These are phyloP conservation scores for Eulemur coronatus DNA, from an alignment of 2,797 vertebrate species.

Conservation along the genomic window DNA sequence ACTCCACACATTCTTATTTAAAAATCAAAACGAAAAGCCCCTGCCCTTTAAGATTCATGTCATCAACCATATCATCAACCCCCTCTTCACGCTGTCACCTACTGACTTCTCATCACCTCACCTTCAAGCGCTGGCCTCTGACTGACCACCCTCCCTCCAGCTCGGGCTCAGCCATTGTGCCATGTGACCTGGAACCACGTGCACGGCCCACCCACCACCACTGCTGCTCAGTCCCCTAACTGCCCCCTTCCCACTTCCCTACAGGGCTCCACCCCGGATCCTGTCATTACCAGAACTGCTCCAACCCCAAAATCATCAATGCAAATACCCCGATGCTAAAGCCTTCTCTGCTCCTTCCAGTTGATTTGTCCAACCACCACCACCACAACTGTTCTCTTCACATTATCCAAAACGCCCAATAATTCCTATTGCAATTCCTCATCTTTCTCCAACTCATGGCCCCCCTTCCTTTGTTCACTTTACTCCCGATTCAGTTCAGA, in stretches of 20 bases:
- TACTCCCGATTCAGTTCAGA: not conserved
- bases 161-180: not conserved
- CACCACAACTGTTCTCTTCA: not conserved
- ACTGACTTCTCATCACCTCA: not conserved
- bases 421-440: not conserved
- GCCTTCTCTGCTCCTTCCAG: not conserved
- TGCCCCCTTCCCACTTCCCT: not conserved
- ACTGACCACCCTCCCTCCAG: not conserved
- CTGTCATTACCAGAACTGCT: not conserved
- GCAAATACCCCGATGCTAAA: not conserved
- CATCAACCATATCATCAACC: accelerated
- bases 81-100: not conserved
- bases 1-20: not conserved
- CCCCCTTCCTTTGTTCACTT: accelerated
- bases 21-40: not conserved
- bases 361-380: not conserved
- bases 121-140: not conserved
- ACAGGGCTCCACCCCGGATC: not conserved
- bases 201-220: too few relatives aligned
- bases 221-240: not conserved
- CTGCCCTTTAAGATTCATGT: not conserved
- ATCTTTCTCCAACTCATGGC: not conserved
- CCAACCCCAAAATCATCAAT: not conserved
- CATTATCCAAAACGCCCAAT: not conserved
- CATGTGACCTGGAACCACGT: not conserved